A percentile compares a stretch with the other conserved stretches of the same genome.
phyloP scores from a whole-genome alignment of 2,888 invertebrate genomes.

The Julus scanicus region DNA sequence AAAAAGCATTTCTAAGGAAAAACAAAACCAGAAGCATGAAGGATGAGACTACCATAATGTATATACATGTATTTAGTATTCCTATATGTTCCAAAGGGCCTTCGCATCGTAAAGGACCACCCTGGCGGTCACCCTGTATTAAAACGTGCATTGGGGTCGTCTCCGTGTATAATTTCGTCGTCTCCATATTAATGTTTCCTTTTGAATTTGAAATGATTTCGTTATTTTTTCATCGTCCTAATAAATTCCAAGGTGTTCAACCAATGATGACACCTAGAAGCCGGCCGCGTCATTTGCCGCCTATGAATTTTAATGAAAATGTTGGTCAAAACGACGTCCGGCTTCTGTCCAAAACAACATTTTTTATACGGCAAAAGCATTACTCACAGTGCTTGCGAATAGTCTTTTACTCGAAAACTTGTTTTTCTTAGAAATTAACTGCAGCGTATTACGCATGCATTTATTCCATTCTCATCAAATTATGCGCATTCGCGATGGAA shows the following conservation, averaged over 20 bases:
- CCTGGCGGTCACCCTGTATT: background rate
- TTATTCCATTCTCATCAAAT: background rate
- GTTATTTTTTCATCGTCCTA: constrained; percentile 19
- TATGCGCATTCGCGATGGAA: background rate
- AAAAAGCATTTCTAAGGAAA: too few species aligned
- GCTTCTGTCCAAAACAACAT: background rate
- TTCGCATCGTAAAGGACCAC: too few species aligned
- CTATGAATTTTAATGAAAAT: constrained; percentile 11
- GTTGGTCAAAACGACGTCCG: background rate
- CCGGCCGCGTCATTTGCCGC: constrained; percentile 1
- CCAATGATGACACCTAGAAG: constrained; percentile 2
- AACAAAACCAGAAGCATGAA: too few species aligned
- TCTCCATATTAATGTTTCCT: constrained; percentile 19
- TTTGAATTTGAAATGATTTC: constrained; percentile 19
- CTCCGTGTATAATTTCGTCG: background rate
- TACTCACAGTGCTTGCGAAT: background rate
- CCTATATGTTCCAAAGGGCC: too few species aligned
- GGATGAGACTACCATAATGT: too few species aligned
- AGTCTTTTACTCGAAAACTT: background rate
- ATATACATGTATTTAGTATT: too few species aligned
- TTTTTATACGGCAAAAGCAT: background rate
- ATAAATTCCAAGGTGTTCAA: constrained; percentile 19
- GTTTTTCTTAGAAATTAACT: background rate
- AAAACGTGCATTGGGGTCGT: background rate
- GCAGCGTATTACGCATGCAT: background rate